These are phyloP conservation scores for Callyntrura sp. DNA, from an alignment of 2,888 invertebrate genomes.

Conservation along the genomic window DNA sequence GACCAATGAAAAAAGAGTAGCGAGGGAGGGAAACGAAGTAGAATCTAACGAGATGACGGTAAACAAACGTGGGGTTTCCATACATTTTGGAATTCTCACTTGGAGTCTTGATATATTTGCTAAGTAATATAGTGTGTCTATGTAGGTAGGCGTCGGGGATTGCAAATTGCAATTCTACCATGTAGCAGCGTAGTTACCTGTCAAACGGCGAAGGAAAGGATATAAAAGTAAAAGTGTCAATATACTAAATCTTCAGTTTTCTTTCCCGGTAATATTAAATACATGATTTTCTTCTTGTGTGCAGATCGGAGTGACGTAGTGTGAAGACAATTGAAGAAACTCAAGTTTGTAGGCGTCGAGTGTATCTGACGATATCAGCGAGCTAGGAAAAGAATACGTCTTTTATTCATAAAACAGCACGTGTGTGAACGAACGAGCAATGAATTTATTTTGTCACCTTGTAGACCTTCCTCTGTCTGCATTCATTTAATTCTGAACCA, in stretches of 20 bases:
- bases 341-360: too few relatives aligned
- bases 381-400: background rate
- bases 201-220: background rate
- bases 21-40: slow-evolving; percentile 35
- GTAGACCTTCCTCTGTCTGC: background rate
- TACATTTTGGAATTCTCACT: background rate
- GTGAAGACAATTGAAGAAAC: too few relatives aligned
- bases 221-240: slow-evolving; percentile 42
- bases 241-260: background rate
- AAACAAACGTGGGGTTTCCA: background rate
- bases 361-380: too few relatives aligned
- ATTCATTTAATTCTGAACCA: slow-evolving; percentile 11
- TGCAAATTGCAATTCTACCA: background rate
- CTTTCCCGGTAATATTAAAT: background rate
- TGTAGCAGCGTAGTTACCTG: background rate
- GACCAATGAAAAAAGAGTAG: background rate
- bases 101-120: background rate
- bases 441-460: slow-evolving; percentile 5
- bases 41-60: slow-evolving; percentile 68
- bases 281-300: too few relatives aligned
- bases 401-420: background rate
- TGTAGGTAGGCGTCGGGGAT: background rate
- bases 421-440: background rate
- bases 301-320: too few relatives aligned
- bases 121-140: background rate